Conservation (phyloP, 2,888 invertebrate species). For the Cephus rjabovi region DNA sequence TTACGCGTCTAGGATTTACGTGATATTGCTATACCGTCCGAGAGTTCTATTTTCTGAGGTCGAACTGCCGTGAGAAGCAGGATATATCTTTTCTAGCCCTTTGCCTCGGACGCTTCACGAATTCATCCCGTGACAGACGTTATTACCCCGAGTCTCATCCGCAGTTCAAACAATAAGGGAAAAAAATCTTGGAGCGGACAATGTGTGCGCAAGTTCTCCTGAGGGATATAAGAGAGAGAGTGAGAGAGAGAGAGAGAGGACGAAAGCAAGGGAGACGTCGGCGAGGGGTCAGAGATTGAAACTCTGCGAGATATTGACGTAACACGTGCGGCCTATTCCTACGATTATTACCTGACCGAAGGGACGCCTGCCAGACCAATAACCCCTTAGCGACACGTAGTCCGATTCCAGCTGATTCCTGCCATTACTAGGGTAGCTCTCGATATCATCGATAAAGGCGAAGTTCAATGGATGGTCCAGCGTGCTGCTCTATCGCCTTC, state of each 20-base stretch:
- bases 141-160: slow-evolving; percentile 15
- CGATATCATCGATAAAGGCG: background rate
- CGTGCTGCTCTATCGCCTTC: background rate
- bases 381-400: slow-evolving; percentile 4
- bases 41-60: no score
- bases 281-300: slow-evolving; percentile 8
- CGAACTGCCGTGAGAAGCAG: no score
- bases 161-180: slow-evolving; percentile 18
- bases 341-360: slow-evolving; percentile 6
- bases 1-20: background rate
- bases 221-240: background rate
- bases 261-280: background rate
- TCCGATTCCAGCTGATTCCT: background rate
- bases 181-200: slow-evolving; percentile 2
- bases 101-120: background rate
- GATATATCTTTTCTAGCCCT: background rate
- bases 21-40: background rate
- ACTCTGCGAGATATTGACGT: slow-evolving; percentile 12
- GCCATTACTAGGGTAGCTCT: background rate
- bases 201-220: background rate
- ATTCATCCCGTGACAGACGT: background rate
- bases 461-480: background rate
- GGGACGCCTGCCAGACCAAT: slow-evolving; percentile 1
- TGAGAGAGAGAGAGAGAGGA: background rate
- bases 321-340: slow-evolving; percentile 9